Evolutionary conservation across 2,888 invertebrate genomes (phyloP).

Genomic region (Limenitis camilla): DNA sequence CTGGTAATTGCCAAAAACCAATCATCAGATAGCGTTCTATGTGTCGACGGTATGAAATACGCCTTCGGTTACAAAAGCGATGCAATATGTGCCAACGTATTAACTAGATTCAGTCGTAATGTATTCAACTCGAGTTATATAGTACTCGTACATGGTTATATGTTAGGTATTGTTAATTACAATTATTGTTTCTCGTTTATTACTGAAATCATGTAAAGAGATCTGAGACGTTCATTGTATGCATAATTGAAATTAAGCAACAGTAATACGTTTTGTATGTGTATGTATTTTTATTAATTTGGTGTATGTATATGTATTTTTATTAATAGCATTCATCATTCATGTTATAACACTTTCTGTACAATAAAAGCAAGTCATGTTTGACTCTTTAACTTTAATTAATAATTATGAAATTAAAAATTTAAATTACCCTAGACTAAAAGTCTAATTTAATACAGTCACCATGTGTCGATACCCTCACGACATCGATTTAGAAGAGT

Average conservation of each 20-base stretch:
- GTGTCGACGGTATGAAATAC: conserved; percentile 67
- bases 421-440: neutral
- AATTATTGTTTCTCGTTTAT: too few relatives aligned
- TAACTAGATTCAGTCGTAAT: conserved; percentile 14
- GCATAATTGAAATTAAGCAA: too few relatives aligned
- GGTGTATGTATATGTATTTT: too few relatives aligned
- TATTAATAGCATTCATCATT: too few relatives aligned
- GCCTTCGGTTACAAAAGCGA: conserved; percentile 65
- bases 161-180: neutral
- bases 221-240: neutral
- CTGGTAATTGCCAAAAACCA: conserved; percentile 75
- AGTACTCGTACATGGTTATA: neutral
- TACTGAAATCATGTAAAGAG: neutral
- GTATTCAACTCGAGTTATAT: neutral
- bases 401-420: too few relatives aligned
- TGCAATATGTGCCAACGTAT: conserved; percentile 20
- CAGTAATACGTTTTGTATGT: too few relatives aligned
- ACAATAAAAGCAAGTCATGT: too few relatives aligned
- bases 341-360: too few relatives aligned
- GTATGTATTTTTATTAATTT: too few relatives aligned
- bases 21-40: conserved; percentile 72
- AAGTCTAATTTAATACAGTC: neutral
- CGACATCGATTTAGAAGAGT: too few relatives aligned
- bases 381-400: neutral
- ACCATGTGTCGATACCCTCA: too few relatives aligned